Base-by-base conservation (phyloP, 2,888 invertebrate genomes). In the Leucophora obtusa region DNA sequence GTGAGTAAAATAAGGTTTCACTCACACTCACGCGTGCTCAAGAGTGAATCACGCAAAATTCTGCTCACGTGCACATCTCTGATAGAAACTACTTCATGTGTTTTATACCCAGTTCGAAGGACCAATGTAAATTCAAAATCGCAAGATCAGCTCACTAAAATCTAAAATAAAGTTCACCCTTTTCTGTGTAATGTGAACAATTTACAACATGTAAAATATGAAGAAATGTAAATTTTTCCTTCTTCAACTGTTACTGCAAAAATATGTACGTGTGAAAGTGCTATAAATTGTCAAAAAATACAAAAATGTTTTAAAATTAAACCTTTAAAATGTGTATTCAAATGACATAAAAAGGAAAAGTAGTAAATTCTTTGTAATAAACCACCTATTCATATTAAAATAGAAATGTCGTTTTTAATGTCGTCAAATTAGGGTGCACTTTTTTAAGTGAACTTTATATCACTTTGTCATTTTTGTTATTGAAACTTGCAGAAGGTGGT, bases 201-300 rank as follows among this genome's bases (percentile, higher is more conserved):
- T 56, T 75, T 50, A 56, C 69, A 69, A 51, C 21, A 17, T 50
- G 33, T 43, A 43, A 70, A 76, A 76, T 56, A 69, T 70, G 43
- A 63, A 38, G 54, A 17, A 18, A 63, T 65, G 21, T 18, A 10
- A 28, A n/a, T n/a, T 73, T 53, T 60, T n/a, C 60, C 14, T 51
- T 51, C 51, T 72, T 24, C 3, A 59, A 51, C 15, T 51, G 53
- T 65, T 17, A 50, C 51, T 24, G 17, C 53, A 17, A 15, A 58
- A 24, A 58, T 50, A 68, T 28, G 24, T 68, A 68, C 38, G 24
- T 68, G 65, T 53, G 58, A 60, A 60, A 62, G 51, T 62, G 43
- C 68, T 62, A 18, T 50, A 72, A 73, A 68, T 43, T 53, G 35
- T 66, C 54, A 65, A 72, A 60, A 33, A 38, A 14, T 8, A 14